Conservation (phyloP, 2,113 vertebrate genomes). For the Struthio camelus region DNA sequence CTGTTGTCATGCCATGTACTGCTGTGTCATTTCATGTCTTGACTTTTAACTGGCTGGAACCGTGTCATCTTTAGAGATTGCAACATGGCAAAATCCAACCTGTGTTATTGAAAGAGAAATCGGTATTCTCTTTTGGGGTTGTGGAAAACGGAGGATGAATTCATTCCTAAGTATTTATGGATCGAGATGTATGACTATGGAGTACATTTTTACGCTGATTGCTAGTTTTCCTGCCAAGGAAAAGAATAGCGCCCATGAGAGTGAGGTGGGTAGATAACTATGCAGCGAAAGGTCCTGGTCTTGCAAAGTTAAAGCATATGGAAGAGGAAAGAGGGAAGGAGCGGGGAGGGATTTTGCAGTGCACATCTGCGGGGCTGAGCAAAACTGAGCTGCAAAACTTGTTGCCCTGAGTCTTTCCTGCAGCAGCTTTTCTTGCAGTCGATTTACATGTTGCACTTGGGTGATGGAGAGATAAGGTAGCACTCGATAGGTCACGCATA, state of each 20-base stretch:
- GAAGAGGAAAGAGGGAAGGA: not conserved
- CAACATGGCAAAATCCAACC: slow-evolving; percentile 19
- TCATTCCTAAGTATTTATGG: not conserved
- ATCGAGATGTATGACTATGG: not conserved
- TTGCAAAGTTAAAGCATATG: not conserved
- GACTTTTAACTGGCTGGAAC: slow-evolving; percentile 54
- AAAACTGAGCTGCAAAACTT: not conserved
- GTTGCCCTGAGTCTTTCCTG: not conserved
- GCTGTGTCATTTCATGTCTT: slow-evolving; percentile 62
- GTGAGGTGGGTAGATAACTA: not conserved
- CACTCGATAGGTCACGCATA: not conserved
- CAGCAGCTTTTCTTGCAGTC: not conserved
- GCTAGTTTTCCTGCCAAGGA: slow-evolving; percentile 2
- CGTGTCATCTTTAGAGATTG: slow-evolving; percentile 9
- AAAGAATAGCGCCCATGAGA: not conserved
- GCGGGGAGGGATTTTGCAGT: not conserved
- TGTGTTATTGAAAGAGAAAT: not conserved
- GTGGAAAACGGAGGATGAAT: slow-evolving; percentile 12
- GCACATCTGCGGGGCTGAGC: accelerated
- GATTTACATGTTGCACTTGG: accelerated
- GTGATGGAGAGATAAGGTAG: no score
- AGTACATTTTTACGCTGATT: slow-evolving; percentile 15
- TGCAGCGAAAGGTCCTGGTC: not conserved
- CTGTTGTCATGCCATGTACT: slow-evolving; percentile 45
- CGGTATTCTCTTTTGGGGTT: not conserved